Conservation (phyloP, 2,113 vertebrate species). For the Lates calcarifer region DNA sequence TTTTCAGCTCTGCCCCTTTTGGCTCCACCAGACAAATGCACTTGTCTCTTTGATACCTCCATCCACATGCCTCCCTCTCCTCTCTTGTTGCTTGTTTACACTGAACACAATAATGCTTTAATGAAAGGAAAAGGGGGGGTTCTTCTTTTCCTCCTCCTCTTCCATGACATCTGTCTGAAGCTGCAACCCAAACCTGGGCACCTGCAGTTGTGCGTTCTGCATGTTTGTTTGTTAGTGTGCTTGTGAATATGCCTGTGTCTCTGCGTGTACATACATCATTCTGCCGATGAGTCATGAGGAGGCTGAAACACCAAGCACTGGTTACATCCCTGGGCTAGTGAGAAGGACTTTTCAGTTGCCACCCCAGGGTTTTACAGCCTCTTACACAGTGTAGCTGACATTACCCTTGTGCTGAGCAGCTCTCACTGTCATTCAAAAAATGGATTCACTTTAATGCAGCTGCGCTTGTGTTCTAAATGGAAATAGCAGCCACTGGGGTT, state of each 20-base stretch:
- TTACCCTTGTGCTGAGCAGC: constrained; percentile 52
- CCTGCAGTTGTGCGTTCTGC: constrained; percentile 44
- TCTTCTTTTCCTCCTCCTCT: not conserved
- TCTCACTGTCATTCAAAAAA: constrained; percentile 57
- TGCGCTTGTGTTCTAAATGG: constrained; percentile 45
- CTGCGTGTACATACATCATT: constrained; percentile 62
- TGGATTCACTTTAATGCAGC: constrained; percentile 42
- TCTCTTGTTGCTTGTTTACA: constrained; percentile 32
- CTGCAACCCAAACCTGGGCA: constrained; percentile 36
- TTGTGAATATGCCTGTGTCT: constrained; percentile 37
- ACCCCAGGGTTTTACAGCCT: constrained; percentile 39
- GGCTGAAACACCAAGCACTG: constrained; percentile 51
- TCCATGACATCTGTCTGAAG: constrained; percentile 21
- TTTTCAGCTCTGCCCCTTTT: constrained; percentile 48
- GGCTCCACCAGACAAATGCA: constrained; percentile 33
- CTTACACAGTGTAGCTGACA: constrained; percentile 52
- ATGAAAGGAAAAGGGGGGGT: constrained; percentile 19
- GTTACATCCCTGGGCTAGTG: constrained; percentile 51
- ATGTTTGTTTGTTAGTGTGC: constrained; percentile 49
- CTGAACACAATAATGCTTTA: constrained; percentile 40
- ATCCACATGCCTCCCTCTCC: constrained; percentile 19
- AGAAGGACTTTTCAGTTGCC: constrained; percentile 49
- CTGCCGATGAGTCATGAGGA: constrained; percentile 76
- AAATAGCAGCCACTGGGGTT: constrained; percentile 54
- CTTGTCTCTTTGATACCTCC: constrained; percentile 42